Evolutionary conservation across 1,140 invertebrate genomes (phyloP), one percentile per base, ranked within the genome.

Genomic region (Manduca sexta): DNA sequence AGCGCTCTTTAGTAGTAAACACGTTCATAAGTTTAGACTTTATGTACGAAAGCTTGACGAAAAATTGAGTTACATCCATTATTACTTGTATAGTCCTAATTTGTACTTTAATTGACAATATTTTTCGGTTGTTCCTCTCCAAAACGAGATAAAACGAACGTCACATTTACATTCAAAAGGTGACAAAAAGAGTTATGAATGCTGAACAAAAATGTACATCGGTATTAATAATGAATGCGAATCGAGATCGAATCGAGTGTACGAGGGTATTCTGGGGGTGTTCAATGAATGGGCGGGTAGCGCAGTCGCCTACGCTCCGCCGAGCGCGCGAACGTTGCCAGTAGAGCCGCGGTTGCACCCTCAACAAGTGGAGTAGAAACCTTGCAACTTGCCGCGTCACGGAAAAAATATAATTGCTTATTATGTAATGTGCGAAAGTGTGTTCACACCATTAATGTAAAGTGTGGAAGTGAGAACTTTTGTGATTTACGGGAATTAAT

Each of bases 301-400:
- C 79, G 76, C 79, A 83, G 79, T 83, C 70, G 74, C 54, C 63
- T 58, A 69, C 70, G 76, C 71, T 75, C 69, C 66, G 75, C 37
- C 69, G 68, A 62, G 76, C 68, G 74, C 75, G 79, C 75, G 79
- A 78, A 79, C 78, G 78, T 73, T 65, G 48, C 31, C 42, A 45
- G 26, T 46, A 43, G 54, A 50, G 45, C 52, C 55, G 59, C 30
- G 45, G 41, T 43, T 47, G 48, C 48, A 52, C 49, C 59, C 60
- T 74, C 73, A 77, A 79, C 74, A 79, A 78, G 69, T 81, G 64
- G 54, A 39, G 48, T 30, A 47, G 33, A 49, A 60, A 59, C 40
- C 44, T 49, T 56, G 17, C 34, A 59, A 60, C 46, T 61, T 55
- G 35, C 46, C 34, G 55, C 21, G 54, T 14, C 14, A 21, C 40